phyloP scores from a whole-genome alignment of 2,113 vertebrate genomes.

The Verasper variegatus region DNA sequence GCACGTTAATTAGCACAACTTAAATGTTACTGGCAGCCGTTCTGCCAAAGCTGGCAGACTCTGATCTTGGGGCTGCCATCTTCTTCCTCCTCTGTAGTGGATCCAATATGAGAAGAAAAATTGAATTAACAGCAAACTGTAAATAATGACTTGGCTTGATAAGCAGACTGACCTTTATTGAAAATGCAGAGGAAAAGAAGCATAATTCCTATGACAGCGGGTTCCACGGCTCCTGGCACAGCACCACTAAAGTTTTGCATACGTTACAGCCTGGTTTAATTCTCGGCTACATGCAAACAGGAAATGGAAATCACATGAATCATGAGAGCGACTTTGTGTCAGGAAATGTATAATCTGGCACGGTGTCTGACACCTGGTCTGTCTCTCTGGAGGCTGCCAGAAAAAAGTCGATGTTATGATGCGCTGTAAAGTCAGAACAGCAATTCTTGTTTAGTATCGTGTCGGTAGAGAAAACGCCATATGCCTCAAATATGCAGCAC shows the following conservation, averaged over 20 bases:
- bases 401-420: slow-evolving; percentile 6
- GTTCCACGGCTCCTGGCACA: slow-evolving; percentile 47
- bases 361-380: slow-evolving; percentile 11
- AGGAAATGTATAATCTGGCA: slow-evolving; percentile 34
- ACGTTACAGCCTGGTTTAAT: slow-evolving; percentile 55
- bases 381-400: slow-evolving; percentile 20
- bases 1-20: slow-evolving; percentile 58
- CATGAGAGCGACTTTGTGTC: slow-evolving; percentile 43
- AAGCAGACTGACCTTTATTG: slow-evolving; percentile 82
- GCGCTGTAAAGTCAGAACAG: slow-evolving; percentile 6
- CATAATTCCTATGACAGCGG: slow-evolving; percentile 65
- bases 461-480: slow-evolving; percentile 2
- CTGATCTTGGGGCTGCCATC: slow-evolving; percentile 53
- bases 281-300: slow-evolving; percentile 40
- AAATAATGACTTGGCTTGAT: slow-evolving; percentile 80
- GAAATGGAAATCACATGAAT: slow-evolving; percentile 38
- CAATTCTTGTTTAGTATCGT: slow-evolving; percentile 25
- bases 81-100: slow-evolving; percentile 46
- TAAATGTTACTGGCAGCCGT: slow-evolving; percentile 60
- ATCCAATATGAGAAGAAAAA: slow-evolving; percentile 63
- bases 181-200: slow-evolving; percentile 65
- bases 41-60: slow-evolving; percentile 51
- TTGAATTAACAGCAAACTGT: slow-evolving; percentile 76
- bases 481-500: slow-evolving; percentile 12
- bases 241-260: slow-evolving; percentile 57